Base-by-base conservation (phyloP, 1,140 invertebrate species). In the Drosophila sucinea region DNA sequence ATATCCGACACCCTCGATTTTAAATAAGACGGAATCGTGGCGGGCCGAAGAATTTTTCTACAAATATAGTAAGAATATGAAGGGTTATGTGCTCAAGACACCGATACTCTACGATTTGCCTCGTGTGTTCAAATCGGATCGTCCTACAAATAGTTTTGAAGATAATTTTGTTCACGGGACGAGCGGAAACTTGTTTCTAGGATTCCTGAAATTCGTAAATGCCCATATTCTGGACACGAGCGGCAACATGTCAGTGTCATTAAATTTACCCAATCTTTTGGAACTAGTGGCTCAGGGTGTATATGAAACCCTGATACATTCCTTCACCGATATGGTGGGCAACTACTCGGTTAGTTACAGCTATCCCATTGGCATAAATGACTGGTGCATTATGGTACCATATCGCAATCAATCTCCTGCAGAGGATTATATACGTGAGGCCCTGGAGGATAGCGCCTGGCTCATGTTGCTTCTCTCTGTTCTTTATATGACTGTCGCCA, bases 361-460 rank as follows among this genome's bases (percentile, higher is more conserved):
- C 60, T 85, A 91, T 51, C 90, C 90, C 7, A 82, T 91, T 7
- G 90, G 86, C 51, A 91, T 91, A 1, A 91, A 91, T 57, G 90
- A 91, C 41, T 85, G 78, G 67, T 91, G 90, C 61, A 62, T 91
- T 4, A 90, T 91, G 90, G 90, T 91, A 35, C 90, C 90, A 5
- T 90, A 60, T 62, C 73, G 65, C 3, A 90, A 80, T 57, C 67
- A 76, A 2, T 87, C 86, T 0, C 38, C 77, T 4, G 73, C 79
- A 29, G 77, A 90, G 6, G 58, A 73, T 5, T 91, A 82, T 27
- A 66, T 91, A 32, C 54, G 41, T 1, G 80, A 79, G 23, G 81
- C 79, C 0, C 69, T 91, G 5, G 65, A 90, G 64, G 7, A 60
- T 1, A 67, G 47, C 10, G 79, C 81, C 0, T 91, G 90, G 90